These are phyloP conservation scores for Dusona sp. DNA, from an alignment of 2,888 invertebrate genomes.

Conservation along the genomic window DNA sequence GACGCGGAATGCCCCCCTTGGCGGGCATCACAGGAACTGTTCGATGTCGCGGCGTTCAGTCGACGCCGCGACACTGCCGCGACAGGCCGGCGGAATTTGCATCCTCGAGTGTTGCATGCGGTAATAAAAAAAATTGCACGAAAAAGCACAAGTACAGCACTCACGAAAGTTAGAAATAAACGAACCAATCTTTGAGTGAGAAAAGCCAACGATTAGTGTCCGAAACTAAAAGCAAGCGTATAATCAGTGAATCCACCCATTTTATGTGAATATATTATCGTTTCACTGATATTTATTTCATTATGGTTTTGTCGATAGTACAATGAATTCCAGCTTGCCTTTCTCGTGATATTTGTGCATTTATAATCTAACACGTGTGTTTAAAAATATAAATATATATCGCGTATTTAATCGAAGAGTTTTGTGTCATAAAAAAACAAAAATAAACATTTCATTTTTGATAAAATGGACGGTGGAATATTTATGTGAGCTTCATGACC, in stretches of 20 bases:
- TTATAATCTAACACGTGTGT: not conserved
- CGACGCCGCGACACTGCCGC: conserved; percentile 80
- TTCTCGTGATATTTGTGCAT: not conserved
- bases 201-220: not conserved
- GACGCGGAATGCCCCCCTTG: conserved; percentile 56
- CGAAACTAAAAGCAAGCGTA: not conserved
- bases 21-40: not conserved
- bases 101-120: not conserved
- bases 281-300: not conserved
- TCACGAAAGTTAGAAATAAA: not conserved
- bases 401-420: not conserved
- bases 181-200: not conserved
- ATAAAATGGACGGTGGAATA: not conserved
- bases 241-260: not conserved
- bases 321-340: not conserved
- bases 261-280: not conserved
- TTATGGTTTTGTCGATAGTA: not conserved
- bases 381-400: not conserved
- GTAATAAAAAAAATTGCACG: not conserved
- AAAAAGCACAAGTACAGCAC: not conserved
- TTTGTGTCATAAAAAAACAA: not conserved
- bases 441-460: not conserved
- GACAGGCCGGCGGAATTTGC: conserved; percentile 63
- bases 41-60: conserved; percentile 73
- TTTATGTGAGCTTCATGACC: conserved; percentile 3